These are phyloP conservation scores for Prochilodus magdalenae DNA, from an alignment of 2,113 vertebrate genomes.

Conservation along the genomic window DNA sequence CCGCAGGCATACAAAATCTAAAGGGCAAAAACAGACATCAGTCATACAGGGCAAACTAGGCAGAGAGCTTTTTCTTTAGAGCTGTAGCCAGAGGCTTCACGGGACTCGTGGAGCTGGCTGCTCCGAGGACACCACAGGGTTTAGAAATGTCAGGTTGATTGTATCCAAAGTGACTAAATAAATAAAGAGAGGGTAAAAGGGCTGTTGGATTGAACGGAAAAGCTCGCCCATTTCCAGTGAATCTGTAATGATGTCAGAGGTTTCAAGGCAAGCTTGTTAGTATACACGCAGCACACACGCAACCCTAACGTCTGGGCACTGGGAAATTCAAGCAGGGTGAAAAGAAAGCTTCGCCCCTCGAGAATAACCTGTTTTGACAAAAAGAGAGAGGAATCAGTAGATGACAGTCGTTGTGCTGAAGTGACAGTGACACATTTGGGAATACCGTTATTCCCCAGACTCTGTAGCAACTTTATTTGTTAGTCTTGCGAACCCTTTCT, in stretches of 20 bases:
- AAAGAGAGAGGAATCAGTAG: not conserved
- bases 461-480: not conserved
- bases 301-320: too few species aligned
- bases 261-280: too few species aligned
- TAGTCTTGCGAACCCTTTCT: not conserved
- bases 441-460: constrained; percentile 3
- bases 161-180: not conserved
- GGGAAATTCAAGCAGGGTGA: too few species aligned
- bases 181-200: not conserved
- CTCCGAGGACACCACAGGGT: not conserved
- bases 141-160: not conserved
- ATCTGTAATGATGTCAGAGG: too few species aligned
- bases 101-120: not conserved
- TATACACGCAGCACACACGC: too few species aligned
- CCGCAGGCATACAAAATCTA: constrained; percentile 25
- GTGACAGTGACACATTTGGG: constrained; percentile 10
- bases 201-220: not conserved
- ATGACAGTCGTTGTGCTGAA: not conserved
- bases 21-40: constrained; percentile 16
- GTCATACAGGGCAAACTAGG: constrained; percentile 10
- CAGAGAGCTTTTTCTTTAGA: not conserved
- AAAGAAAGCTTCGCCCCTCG: not conserved
- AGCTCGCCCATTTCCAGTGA: too few species aligned
- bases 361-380: not conserved
- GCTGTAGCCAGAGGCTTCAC: constrained; percentile 4